Evolutionary conservation across 2,888 invertebrate species (phyloP).

Genomic region (Nemotelus pantherinus): DNA sequence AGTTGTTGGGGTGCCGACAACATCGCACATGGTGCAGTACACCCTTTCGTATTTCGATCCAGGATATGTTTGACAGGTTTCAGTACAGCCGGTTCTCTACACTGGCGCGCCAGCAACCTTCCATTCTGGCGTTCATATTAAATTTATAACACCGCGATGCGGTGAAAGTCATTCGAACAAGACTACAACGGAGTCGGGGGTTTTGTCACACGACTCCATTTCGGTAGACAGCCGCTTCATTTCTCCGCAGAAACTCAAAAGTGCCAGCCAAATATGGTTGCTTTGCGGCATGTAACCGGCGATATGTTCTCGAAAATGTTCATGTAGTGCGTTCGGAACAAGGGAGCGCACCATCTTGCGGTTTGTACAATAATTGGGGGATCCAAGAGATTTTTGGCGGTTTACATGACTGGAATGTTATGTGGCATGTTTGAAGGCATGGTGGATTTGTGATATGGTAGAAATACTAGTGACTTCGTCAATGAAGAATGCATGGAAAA

Average conservation of each 20-base stretch:
- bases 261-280: slow-evolving; percentile 40
- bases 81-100: not conserved
- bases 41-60: not conserved
- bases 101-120: slow-evolving; percentile 9
- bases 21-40: slow-evolving; percentile 14
- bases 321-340: slow-evolving; percentile 32
- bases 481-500: too few species aligned
- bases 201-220: not conserved
- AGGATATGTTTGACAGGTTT: slow-evolving; percentile 30
- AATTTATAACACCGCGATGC: slow-evolving; percentile 45
- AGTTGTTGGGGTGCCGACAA: not conserved
- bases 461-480: too few species aligned
- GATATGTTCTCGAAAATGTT: slow-evolving; percentile 17
- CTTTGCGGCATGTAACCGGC: slow-evolving; percentile 40
- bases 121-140: slow-evolving; percentile 34
- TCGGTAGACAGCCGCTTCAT: slow-evolving; percentile 13
- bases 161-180: slow-evolving; percentile 38
- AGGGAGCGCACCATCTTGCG: slow-evolving; percentile 41
- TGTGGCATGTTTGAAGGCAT: slow-evolving; percentile 36
- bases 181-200: not conserved
- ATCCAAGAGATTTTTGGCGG: slow-evolving; percentile 36
- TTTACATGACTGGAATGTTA: slow-evolving; percentile 40
- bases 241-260: slow-evolving; percentile 23
- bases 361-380: slow-evolving; percentile 36
- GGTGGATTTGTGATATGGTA: not conserved